These are phyloP conservation scores for Caligus rogercresseyi DNA, from an alignment of 1,140 invertebrate genomes.

Conservation along the genomic window DNA sequence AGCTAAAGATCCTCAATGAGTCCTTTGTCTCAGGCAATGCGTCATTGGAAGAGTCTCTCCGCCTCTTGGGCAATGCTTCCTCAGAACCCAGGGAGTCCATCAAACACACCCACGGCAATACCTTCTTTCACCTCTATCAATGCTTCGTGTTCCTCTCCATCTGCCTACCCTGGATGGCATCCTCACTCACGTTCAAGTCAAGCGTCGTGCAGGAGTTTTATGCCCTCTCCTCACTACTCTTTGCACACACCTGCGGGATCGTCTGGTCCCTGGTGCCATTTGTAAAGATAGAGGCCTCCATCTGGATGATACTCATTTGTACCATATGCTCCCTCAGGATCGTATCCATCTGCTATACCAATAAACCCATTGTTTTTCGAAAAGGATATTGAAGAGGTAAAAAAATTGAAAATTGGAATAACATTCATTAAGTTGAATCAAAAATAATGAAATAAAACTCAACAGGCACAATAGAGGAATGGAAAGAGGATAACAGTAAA, in stretches of 20 bases:
- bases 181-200: background rate
- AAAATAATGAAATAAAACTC: no score
- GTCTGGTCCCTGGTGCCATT: background rate
- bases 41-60: no score
- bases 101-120: no score
- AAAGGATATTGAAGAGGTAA: background rate
- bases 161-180: background rate
- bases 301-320: background rate
- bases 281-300: background rate
- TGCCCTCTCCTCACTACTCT: background rate
- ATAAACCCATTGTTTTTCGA: background rate
- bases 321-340: background rate
- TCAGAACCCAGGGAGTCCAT: no score
- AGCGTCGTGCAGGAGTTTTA: background rate
- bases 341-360: no score
- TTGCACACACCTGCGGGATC: background rate
- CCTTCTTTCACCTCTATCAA: background rate
- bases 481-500: no score
- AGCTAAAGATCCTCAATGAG: no score
- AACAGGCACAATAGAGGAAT: no score
- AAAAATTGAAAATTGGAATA: background rate
- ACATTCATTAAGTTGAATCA: background rate
- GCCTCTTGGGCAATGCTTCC: no score
- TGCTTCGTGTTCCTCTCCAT: background rate
- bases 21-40: no score